Conservation (phyloP, 2,113 vertebrate species). For the Cynopterus brachyotis region DNA sequence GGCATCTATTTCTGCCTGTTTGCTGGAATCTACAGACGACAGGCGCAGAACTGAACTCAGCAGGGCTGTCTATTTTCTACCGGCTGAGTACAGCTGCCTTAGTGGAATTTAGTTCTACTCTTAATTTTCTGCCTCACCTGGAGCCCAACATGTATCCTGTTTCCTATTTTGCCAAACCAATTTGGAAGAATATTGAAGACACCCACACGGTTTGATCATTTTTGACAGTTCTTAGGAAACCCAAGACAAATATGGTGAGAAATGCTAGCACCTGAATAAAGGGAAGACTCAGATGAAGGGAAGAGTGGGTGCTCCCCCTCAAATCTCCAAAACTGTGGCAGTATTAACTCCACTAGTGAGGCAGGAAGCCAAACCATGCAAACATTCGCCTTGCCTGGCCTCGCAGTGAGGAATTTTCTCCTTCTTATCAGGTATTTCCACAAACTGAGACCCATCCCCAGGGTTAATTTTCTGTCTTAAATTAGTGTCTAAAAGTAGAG, state of each 20-base stretch:
- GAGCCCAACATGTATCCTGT: neutral
- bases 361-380: neutral
- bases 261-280: neutral
- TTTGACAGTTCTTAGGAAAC: neutral
- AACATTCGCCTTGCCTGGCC: neutral
- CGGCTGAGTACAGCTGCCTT: neutral
- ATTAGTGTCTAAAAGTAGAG: neutral
- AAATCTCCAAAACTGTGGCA: neutral
- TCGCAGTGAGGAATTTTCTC: neutral
- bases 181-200: neutral
- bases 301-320: neutral
- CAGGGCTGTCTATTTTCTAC: neutral
- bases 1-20: neutral
- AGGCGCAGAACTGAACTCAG: rapidly evolving
- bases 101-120: neutral
- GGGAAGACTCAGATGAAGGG: neutral
- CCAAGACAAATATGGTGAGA: neutral
- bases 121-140: neutral
- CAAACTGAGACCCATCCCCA: neutral
- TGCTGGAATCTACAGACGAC: neutral
- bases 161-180: neutral
- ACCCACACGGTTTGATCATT: neutral
- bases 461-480: neutral
- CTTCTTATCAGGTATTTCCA: neutral
- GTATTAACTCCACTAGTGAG: rapidly evolving